Evolutionary conservation across 2,113 vertebrate species (phyloP).

Genomic region (Vulpes ferrilata): DNA sequence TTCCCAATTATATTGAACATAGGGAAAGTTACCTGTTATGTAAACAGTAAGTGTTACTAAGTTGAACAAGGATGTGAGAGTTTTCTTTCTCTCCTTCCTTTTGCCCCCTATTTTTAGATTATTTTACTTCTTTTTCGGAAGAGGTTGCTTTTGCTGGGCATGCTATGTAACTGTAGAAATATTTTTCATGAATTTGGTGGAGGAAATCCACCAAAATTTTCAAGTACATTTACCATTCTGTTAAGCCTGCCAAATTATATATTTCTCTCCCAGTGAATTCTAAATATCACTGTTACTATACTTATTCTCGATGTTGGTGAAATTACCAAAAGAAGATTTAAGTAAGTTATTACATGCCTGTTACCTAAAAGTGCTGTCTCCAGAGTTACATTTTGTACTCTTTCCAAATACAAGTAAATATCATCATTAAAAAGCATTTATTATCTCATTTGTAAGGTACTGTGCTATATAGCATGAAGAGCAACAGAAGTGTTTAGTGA

Average conservation of each 20-base stretch:
- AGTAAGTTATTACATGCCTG: neutral
- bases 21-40: neutral
- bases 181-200: neutral
- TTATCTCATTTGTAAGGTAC: neutral
- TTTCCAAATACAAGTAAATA: neutral
- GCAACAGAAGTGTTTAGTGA: neutral
- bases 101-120: neutral
- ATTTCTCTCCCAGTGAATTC: neutral
- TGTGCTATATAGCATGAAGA: neutral
- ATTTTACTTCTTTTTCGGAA: neutral
- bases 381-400: neutral
- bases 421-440: neutral
- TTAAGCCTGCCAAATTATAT: neutral
- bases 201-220: neutral
- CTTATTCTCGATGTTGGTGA: slow-evolving; percentile 1
- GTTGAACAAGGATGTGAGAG: neutral
- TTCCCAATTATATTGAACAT: neutral
- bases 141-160: neutral
- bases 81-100: neutral
- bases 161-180: neutral
- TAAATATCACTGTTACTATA: neutral
- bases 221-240: neutral
- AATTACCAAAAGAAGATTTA: neutral
- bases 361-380: neutral
- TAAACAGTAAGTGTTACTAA: neutral